Percentiles rank a stretch among this genome's conserved stretches.
Evolutionary conservation across 2,888 invertebrate species (phyloP).

Genomic region (Ametastegia equiseti): DNA sequence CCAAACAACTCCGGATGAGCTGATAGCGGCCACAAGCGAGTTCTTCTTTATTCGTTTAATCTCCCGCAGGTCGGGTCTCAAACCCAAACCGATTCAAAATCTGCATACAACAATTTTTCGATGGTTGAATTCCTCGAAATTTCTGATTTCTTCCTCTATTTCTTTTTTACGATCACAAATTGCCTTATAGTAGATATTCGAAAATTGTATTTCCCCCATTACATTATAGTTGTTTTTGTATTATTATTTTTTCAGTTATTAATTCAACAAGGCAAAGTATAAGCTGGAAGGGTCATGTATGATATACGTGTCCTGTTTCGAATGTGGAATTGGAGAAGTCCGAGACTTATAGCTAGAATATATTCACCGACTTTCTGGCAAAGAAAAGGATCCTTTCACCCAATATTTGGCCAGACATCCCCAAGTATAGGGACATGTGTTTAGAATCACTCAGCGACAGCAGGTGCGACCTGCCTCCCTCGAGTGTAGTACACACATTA

Average conservation of each 20-base stretch:
- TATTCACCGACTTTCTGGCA: slow-evolving; percentile 9
- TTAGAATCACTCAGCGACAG: slow-evolving; percentile 50
- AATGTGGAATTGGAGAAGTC: not conserved
- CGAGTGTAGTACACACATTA: slow-evolving; percentile 50
- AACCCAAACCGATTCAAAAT: not conserved
- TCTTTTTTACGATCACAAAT: not conserved
- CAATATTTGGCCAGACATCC: slow-evolving; percentile 49
- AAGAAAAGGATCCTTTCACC: slow-evolving; percentile 36
- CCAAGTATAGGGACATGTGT: slow-evolving; percentile 48
- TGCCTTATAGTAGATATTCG: not conserved
- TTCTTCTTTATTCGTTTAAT: not conserved
- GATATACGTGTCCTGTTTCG: not conserved
- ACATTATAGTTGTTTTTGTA: too few species aligned
- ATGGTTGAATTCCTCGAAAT: not conserved
- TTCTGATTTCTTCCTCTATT: not conserved
- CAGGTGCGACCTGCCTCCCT: slow-evolving; percentile 50
- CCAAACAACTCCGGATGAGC: slow-evolving; percentile 7
- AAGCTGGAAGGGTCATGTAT: not conserved
- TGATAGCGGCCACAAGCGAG: slow-evolving; percentile 26
- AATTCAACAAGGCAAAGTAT: too few species aligned
- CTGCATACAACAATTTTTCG: not conserved
- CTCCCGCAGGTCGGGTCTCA: not conserved
- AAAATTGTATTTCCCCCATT: not conserved
- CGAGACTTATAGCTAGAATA: not conserved
- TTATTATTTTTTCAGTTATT: not conserved